phyloP scores from a whole-genome alignment of 2,797 vertebrate genomes.

The Merluccius polli region DNA sequence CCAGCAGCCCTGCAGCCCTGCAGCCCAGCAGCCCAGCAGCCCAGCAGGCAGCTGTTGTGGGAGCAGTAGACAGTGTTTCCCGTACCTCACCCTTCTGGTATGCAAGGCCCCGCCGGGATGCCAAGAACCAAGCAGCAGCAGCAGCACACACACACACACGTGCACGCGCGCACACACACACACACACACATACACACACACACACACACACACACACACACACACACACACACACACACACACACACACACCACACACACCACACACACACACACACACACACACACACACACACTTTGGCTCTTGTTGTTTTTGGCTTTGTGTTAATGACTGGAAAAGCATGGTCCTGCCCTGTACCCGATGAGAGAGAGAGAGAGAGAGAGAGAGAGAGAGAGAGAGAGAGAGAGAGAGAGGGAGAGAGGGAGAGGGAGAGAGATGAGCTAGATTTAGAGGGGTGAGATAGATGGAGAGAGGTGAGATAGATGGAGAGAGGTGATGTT shows the following conservation, averaged over 20 bases:
- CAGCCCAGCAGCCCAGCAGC: slow-evolving; percentile 19
- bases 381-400: background rate
- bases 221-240: no score
- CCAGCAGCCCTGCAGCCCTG: slow-evolving; percentile 2
- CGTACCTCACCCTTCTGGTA: slow-evolving; percentile 78
- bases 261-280: slow-evolving; percentile 15
- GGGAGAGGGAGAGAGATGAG: no score
- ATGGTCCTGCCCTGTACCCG: slow-evolving; percentile 60
- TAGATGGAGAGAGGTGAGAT: background rate
- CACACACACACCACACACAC: no score
- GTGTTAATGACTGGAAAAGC: slow-evolving; percentile 66
- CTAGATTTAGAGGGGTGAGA: slow-evolving; percentile 5
- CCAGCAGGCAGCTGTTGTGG: slow-evolving; percentile 18
- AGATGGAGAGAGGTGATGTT: no score
- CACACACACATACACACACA: no score
- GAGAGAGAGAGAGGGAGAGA: background rate
- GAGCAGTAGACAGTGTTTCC: slow-evolving; percentile 70
- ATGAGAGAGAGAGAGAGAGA: slow-evolving; percentile 16
- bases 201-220: no score
- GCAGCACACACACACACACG: slow-evolving; percentile 17
- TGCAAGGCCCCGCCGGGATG: slow-evolving; percentile 65
- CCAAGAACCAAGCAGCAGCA: slow-evolving; percentile 68
- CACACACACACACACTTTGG: slow-evolving; percentile 2
- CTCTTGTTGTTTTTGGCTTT: background rate
- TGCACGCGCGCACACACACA: no score